Evolutionary conservation across 2,113 vertebrate genomes (phyloP).

Genomic region (Boulengeromyrus knoepffleri): DNA sequence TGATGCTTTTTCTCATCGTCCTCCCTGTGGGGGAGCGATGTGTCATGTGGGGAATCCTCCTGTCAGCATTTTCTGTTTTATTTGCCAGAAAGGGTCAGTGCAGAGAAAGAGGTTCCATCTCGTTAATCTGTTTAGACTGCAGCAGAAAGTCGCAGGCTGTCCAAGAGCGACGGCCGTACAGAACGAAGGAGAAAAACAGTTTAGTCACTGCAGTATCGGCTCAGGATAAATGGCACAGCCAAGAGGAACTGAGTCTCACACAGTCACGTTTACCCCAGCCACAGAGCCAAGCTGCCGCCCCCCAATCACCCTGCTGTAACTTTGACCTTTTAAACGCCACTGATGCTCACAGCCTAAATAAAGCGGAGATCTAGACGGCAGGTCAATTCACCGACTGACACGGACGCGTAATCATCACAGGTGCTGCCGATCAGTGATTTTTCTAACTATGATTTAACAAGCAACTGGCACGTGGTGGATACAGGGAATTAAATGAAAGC

Average conservation of each 20-base stretch:
- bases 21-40: not conserved
- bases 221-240: not conserved
- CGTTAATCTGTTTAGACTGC: not conserved
- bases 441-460: not conserved
- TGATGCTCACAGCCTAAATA: not conserved
- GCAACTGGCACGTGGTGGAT: not conserved
- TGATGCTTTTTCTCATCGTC: not conserved
- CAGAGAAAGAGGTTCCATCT: not conserved
- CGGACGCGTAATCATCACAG: not conserved
- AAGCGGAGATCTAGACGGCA: not conserved
- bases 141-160: not conserved
- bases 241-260: not conserved
- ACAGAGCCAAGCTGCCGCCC: not conserved
- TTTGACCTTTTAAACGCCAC: not conserved
- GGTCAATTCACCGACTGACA: not conserved
- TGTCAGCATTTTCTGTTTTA: not conserved
- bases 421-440: not conserved
- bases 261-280: not conserved
- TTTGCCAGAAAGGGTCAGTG: not conserved
- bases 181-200: not conserved
- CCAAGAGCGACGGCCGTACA: not conserved
- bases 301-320: not conserved
- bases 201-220: not conserved
- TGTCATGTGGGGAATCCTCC: conserved; percentile 12
- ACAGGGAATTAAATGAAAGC: not conserved